Evolutionary conservation across 2,888 invertebrate species (phyloP).

Genomic region (Euspilapteryx auroguttella): DNA sequence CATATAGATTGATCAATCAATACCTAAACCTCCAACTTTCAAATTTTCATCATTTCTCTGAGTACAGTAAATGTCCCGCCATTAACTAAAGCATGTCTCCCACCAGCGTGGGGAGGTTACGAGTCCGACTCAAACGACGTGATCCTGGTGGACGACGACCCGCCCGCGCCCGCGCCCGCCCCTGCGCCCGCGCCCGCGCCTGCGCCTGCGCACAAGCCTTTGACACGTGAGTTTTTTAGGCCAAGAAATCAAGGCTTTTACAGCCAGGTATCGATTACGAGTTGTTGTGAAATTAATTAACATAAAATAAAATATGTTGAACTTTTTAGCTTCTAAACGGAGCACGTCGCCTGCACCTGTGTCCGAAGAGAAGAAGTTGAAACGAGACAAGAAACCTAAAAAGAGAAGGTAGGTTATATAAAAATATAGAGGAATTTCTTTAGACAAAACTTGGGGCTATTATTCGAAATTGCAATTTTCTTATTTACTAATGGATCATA

Average conservation of each 20-base stretch:
- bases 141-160: constrained; percentile 52
- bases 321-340: constrained; percentile 16
- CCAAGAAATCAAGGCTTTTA: too few species aligned
- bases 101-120: constrained; percentile 48
- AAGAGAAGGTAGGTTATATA: constrained; percentile 39
- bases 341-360: constrained; percentile 29
- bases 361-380: constrained; percentile 46
- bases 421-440: too few species aligned
- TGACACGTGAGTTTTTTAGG: constrained; percentile 23
- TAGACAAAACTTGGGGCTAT: too few species aligned
- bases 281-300: too few species aligned
- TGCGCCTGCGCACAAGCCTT: constrained; percentile 13
- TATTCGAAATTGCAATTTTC: too few species aligned
- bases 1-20: too few species aligned
- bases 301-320: too few species aligned
- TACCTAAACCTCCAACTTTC: too few species aligned
- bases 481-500: too few species aligned
- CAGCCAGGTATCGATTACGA: too few species aligned
- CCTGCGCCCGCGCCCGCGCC: constrained; percentile 7
- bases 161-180: constrained; percentile 15
- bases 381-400: constrained; percentile 50
- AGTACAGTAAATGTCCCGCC: too few species aligned
- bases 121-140: constrained; percentile 55
- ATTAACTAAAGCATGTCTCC: background rate
- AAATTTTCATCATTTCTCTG: too few species aligned